phyloP scores from a whole-genome alignment of 2,888 invertebrate species.

The Trichopria drosophilae region DNA sequence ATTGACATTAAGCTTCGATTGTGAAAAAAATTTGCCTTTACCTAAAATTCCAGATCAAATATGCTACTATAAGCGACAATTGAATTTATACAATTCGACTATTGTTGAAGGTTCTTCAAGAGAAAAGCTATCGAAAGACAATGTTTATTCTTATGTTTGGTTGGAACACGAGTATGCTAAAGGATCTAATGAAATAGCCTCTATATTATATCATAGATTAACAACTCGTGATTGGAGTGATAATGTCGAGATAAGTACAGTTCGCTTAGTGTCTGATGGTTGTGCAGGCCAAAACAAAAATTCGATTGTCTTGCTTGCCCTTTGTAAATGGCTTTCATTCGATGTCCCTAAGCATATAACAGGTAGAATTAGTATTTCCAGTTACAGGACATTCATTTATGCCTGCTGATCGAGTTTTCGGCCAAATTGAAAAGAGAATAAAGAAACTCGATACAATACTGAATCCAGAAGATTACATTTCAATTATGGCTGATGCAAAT shows the following conservation, averaged over 20 bases:
- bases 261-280: conserved; percentile 5
- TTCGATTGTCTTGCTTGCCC: too few species aligned
- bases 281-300: conserved; percentile 11
- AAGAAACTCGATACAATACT: too few species aligned
- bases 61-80: conserved; percentile 12
- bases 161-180: conserved; percentile 7
- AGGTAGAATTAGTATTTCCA: conserved; percentile 5
- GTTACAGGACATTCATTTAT: conserved; percentile 12
- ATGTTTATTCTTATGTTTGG: conserved; percentile 10
- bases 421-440: too few species aligned
- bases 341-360: not conserved
- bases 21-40: conserved; percentile 6
- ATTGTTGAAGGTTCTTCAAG: conserved; percentile 2
- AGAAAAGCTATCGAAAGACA: not conserved
- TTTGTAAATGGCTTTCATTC: conserved; percentile 3
- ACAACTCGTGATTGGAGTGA: not conserved
- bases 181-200: conserved; percentile 16
- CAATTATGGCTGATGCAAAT: not conserved
- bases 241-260: not conserved
- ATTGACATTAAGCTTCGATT: conserved; percentile 6
- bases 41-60: conserved; percentile 15
- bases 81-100: conserved; percentile 8
- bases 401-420: conserved; percentile 11
- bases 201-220: not conserved
- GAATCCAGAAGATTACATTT: conserved; percentile 1